Base-by-base conservation (phyloP, 2,113 vertebrate genomes). In the Notiomystis cincta region DNA sequence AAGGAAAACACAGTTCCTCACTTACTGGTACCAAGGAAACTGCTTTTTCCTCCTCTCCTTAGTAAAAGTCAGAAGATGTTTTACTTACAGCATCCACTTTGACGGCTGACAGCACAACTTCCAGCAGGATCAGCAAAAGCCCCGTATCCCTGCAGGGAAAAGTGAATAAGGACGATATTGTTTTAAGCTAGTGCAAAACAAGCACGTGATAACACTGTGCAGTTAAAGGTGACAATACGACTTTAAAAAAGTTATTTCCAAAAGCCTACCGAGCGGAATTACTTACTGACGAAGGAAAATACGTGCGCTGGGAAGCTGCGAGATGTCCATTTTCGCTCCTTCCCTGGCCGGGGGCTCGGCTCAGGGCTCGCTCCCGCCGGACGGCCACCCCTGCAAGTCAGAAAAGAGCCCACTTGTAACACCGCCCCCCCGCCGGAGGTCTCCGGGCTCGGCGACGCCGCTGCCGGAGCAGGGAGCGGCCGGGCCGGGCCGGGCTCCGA, bases 21-120 rank as follows among this genome's bases (percentile, higher is more conserved):
- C 71, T 93, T 66, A 65, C 58, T 40, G 50, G 53, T 83, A 93
- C 82, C 92, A 90, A 73, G 79, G 50, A 90, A 94, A 86, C 90
- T 72, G 82, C 16, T 61, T 83, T 92, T 86, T 28, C 67, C 24
- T 84, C 30, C 50, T 50, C 50, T 81, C 30, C 76, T 48, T 67
- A 42, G 19, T 58, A 70, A 89, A 90, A 95, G 64, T 44, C 82
- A 8, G 5, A 67, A 85, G 64, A 47, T 5, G 2, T 83, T 81
- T 90, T 86, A 96, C 95, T 97, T 92, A 95, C 96, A 35, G 93
- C 96, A 56, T 96, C 80, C 47, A 97, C 95, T 83, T 45, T 81
- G 95, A 89, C 86, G 61, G 64, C 82, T 66, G 95, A 95, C 91
- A 97, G 91, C 72, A 64, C 10, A 47, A 95, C 93, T 77, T 83